Evolutionary conservation across 2,888 invertebrate species (phyloP).

Genomic region (Leucophenga montana): DNA sequence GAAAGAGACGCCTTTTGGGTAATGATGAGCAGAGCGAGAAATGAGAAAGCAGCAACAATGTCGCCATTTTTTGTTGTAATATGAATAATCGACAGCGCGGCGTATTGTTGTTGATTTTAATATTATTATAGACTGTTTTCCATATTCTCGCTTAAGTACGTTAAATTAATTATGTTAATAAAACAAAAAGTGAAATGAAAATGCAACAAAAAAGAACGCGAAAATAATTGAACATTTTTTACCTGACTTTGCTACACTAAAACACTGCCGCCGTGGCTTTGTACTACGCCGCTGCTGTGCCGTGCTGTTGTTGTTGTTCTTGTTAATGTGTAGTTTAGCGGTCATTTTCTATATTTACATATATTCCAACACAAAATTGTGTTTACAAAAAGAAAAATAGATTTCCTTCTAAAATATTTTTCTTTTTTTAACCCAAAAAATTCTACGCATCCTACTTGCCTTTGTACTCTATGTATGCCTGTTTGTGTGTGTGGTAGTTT

Average conservation of each 20-base stretch:
- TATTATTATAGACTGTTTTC: background rate
- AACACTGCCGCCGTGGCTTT: too few species aligned
- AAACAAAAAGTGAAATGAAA: too few species aligned
- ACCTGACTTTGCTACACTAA: too few species aligned
- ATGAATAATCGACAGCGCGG: conserved; percentile 9
- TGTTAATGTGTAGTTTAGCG: too few species aligned
- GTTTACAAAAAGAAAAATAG: too few species aligned
- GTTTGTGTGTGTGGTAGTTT: background rate
- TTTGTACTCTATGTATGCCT: background rate
- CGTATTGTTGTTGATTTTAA: background rate
- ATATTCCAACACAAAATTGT: too few species aligned
- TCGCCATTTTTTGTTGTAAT: conserved; percentile 28
- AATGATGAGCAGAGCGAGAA: conserved; percentile 3
- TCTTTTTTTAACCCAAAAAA: background rate
- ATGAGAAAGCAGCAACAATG: conserved; percentile 23
- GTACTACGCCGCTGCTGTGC: too few species aligned
- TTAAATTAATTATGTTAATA: too few species aligned
- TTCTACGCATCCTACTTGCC: background rate
- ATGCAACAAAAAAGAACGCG: too few species aligned
- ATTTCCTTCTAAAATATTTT: background rate
- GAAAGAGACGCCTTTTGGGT: conserved; percentile 14
- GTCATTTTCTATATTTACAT: too few species aligned
- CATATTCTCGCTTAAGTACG: background rate
- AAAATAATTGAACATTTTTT: too few species aligned
- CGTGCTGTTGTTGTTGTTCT: too few species aligned